phyloP scores from a whole-genome alignment of 2,888 invertebrate species.

The Plutella xylostella region DNA sequence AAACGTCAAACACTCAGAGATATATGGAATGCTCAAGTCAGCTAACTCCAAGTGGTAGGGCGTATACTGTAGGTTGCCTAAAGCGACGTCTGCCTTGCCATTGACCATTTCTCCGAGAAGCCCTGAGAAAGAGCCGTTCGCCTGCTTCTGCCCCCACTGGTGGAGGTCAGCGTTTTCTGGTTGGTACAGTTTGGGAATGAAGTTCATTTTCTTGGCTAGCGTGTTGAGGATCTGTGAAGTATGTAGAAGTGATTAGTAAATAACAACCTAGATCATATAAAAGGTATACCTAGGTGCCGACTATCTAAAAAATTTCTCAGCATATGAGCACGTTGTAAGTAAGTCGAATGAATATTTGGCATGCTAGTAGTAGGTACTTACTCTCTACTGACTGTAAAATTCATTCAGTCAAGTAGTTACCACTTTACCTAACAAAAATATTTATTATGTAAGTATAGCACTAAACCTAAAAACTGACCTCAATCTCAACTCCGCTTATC shows the following conservation, averaged over 20 bases:
- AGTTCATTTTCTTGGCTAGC: constrained; percentile 78
- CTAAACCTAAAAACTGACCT: constrained; percentile 51
- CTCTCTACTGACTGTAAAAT: background rate
- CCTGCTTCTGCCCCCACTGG: constrained; percentile 75
- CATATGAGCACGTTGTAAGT: too few species aligned
- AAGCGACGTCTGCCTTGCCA: constrained; percentile 76
- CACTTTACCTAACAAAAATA: background rate
- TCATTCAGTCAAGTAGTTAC: background rate
- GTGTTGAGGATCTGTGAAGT: constrained; percentile 75
- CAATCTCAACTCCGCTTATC: constrained; percentile 76
- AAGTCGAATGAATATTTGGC: too few species aligned
- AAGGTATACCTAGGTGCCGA: constrained; percentile 17
- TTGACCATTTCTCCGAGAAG: constrained; percentile 79
- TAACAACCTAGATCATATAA: too few species aligned
- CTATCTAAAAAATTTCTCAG: background rate
- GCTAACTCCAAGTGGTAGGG: constrained; percentile 75
- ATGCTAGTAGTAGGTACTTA: too few species aligned
- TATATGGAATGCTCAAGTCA: constrained; percentile 82
- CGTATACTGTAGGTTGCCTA: constrained; percentile 84
- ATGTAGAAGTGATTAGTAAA: background rate
- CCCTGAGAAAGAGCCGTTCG: constrained; percentile 77
- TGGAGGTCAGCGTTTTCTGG: constrained; percentile 69
- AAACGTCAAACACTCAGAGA: constrained; percentile 86
- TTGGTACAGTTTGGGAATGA: constrained; percentile 75
- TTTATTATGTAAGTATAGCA: background rate